Evolutionary conservation across 2,113 vertebrate species (phyloP), one percentile per base, ranked within the genome.

Genomic region (Balaeniceps rex): DNA sequence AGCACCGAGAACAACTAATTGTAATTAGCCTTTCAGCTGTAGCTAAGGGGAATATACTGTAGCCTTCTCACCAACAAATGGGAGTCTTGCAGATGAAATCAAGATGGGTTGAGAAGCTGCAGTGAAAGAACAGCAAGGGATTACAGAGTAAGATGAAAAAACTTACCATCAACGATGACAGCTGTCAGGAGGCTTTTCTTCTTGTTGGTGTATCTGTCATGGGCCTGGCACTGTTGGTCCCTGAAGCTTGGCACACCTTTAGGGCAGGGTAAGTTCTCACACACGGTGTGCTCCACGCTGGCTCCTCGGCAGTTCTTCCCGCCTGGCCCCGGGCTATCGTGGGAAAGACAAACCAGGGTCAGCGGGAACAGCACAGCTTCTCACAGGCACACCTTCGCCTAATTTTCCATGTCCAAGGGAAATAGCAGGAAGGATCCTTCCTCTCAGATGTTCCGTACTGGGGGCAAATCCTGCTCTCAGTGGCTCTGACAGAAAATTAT

Each of bases 221-320:
- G 98, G n/a, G 99, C 98, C 95, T 99, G 98, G 97, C 99, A 99
- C 97, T 99, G 99, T 78, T 99, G 99, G 96, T 99, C 99, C 74
- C 99, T 98, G 98, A 99, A 99, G 95, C 98, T 98, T 44, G 99
- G 98, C 28, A 98, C 80, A 7, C 99, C 99, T 83, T 99, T 99
- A 47, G 99, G 98, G 96, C 99, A 99, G 19, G 99, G 99, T 38
- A 97, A 93, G 63, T 98, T 98, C 94, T 99, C 99, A 40, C 99
- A 99, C 44, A 98, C 99, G 1, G 98, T 99, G 91, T 99, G 99
- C 88, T 99, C 99, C 95, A 99, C 99, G 1, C 98, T 99, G 97
- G 98, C 94, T 29, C 98, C 99, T 19, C 95, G 98, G 94, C 99
- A 99, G 96, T 98, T 98, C 42, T 97, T 98, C 13, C 99, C 99